A percentile compares a stretch with the other conserved stretches of the same genome.
Conservation (phyloP, 2,888 invertebrate species). For the Cataglyphis altisquamis region DNA sequence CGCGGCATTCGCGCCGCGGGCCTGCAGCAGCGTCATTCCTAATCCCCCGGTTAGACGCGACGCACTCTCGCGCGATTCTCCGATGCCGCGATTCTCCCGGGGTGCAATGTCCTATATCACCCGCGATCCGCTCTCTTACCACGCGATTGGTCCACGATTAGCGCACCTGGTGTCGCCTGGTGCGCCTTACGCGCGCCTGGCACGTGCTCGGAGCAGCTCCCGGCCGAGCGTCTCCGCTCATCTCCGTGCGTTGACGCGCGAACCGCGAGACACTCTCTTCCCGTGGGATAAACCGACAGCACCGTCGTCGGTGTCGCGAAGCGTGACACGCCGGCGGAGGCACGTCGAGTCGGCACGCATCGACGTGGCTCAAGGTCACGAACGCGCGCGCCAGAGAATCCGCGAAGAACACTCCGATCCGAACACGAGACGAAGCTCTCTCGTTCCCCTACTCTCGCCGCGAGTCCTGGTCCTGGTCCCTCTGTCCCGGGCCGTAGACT, state of each 20-base stretch:
- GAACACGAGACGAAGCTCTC: slow-evolving; percentile 60
- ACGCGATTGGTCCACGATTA: slow-evolving; percentile 67
- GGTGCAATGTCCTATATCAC: slow-evolving; percentile 50
- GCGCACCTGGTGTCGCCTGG: slow-evolving; percentile 74
- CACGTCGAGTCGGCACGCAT: slow-evolving; percentile 29
- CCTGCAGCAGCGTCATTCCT: slow-evolving; percentile 67
- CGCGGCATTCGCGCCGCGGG: slow-evolving; percentile 54
- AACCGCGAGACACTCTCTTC: slow-evolving; percentile 9
- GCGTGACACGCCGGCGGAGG: slow-evolving; percentile 21
- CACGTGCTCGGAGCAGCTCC: slow-evolving; percentile 81
- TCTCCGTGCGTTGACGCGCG: slow-evolving; percentile 68
- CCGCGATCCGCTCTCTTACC: slow-evolving; percentile 48
- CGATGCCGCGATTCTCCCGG: slow-evolving; percentile 38
- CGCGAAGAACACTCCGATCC: slow-evolving; percentile 48
- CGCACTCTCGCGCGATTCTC: slow-evolving; percentile 34
- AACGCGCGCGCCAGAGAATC: slow-evolving; percentile 32
- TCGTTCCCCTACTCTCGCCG: slow-evolving; percentile 65
- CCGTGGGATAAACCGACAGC: not conserved
- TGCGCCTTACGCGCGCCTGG: slow-evolving; percentile 80
- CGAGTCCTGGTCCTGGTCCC: slow-evolving; percentile 82
- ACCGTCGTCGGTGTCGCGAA: slow-evolving; percentile 7
- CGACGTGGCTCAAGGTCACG: slow-evolving; percentile 64
- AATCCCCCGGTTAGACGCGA: slow-evolving; percentile 5
- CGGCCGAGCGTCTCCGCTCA: slow-evolving; percentile 76
- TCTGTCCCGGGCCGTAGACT: slow-evolving; percentile 85